These are phyloP conservation scores for Ibycter americanus DNA, from an alignment of 2,797 vertebrate species.

Conservation along the genomic window DNA sequence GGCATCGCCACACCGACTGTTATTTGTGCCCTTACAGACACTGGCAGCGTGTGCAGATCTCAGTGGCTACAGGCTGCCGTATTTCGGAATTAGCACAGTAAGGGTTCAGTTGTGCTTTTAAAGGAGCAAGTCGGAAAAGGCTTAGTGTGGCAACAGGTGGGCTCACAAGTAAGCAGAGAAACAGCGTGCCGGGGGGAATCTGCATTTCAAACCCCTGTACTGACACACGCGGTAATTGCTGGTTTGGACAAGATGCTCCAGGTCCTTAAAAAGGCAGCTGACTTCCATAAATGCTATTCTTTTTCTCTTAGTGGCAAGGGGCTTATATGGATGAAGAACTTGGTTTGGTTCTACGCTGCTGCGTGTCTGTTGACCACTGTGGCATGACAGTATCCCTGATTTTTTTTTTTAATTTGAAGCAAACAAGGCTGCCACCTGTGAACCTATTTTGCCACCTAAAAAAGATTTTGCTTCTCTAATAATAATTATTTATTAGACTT, in stretches of 20 bases:
- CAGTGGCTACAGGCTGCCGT: not conserved
- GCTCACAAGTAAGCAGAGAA: not conserved
- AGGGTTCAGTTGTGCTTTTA: not conserved
- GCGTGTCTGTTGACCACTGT: not conserved
- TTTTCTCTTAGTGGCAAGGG: not conserved
- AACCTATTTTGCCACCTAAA: not conserved
- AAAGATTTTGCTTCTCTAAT: not conserved
- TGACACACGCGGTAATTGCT: not conserved
- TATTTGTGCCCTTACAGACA: not conserved
- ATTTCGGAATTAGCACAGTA: not conserved
- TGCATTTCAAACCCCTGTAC: not conserved
- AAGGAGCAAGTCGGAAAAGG: not conserved
- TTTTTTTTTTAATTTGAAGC: not conserved
- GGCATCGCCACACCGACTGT: rapidly evolving
- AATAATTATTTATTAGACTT: not conserved
- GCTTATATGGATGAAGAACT: not conserved
- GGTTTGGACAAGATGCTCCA: not conserved
- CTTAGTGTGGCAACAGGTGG: not conserved
- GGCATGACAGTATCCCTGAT: not conserved
- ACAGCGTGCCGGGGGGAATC: not conserved
- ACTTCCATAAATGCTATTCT: rapidly evolving
- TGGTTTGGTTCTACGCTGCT: not conserved
- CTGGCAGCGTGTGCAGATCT: rapidly evolving
- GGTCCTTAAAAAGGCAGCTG: not conserved
- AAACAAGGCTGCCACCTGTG: not conserved